Conservation (phyloP, 2,797 vertebrate genomes). For the Gallinago solitaria region DNA sequence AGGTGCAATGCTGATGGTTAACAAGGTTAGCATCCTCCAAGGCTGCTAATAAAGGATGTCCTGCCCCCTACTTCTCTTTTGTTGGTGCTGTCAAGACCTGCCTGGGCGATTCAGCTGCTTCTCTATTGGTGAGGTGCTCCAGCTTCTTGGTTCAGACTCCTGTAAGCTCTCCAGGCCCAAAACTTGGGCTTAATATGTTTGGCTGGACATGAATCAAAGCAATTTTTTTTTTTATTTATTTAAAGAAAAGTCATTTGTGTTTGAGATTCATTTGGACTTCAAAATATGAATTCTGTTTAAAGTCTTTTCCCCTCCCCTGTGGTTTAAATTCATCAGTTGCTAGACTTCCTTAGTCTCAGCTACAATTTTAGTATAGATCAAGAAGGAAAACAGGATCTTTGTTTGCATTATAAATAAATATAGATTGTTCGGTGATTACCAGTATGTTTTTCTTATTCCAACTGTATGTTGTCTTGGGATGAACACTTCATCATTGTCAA, state of each 20-base stretch:
- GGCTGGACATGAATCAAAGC: slow-evolving; percentile 43
- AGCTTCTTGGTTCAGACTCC: not conserved
- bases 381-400: slow-evolving; percentile 53
- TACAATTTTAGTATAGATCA: slow-evolving; percentile 32
- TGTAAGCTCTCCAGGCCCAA: not conserved
- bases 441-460: slow-evolving; percentile 55
- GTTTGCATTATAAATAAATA: slow-evolving; percentile 49
- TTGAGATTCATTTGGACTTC: slow-evolving; percentile 32
- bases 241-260: not conserved
- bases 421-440: slow-evolving; percentile 2
- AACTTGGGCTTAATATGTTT: not conserved
- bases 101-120: not conserved
- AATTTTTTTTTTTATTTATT: not conserved
- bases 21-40: not conserved
- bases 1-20: not conserved
- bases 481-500: slow-evolving; percentile 9
- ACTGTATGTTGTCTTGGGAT: not conserved
- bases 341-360: slow-evolving; percentile 53
- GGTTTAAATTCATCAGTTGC: slow-evolving; percentile 40
- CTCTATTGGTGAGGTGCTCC: not conserved
- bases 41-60: slow-evolving; percentile 16
- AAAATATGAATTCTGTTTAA: slow-evolving; percentile 55
- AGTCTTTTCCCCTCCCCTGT: slow-evolving; percentile 45
- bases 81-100: slow-evolving; percentile 18
- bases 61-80: not conserved